phyloP scores from a whole-genome alignment of 2,797 vertebrate genomes.

The Sarcophilus harrisii region DNA sequence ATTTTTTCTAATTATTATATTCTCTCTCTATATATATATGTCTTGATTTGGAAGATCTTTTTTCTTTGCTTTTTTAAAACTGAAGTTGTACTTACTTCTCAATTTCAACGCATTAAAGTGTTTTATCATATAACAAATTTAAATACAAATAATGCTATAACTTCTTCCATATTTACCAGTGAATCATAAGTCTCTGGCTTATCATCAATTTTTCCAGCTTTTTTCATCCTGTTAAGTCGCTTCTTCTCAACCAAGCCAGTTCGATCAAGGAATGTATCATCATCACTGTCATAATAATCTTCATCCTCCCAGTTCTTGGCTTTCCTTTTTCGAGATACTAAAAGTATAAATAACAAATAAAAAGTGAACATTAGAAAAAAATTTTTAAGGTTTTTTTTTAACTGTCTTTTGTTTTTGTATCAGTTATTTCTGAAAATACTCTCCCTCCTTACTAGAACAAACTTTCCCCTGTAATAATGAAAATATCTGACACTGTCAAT shows the following conservation, averaged over 20 bases:
- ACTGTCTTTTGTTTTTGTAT: background rate
- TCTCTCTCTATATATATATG: too few relatives aligned
- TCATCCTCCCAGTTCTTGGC: conserved; percentile 99
- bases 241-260: conserved; percentile 97
- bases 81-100: background rate
- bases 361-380: conserved; percentile 21
- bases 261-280: conserved; percentile 97
- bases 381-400: background rate
- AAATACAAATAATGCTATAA: conserved; percentile 31
- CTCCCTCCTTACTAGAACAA: background rate
- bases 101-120: conserved; percentile 28
- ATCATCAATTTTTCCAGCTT: conserved; percentile 96
- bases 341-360: conserved; percentile 34
- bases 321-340: conserved; percentile 97
- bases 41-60: conserved; percentile 24
- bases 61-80: conserved; percentile 12
- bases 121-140: conserved; percentile 37
- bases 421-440: background rate
- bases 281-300: conserved; percentile 98
- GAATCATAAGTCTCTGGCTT: conserved; percentile 94
- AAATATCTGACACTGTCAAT: background rate
- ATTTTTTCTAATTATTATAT: too few relatives aligned
- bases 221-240: conserved; percentile 95
- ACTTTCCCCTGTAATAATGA: background rate
- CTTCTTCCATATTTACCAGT: conserved; percentile 86